A percentile compares a stretch with the other conserved stretches of the same genome.
Evolutionary conservation across 2,888 invertebrate genomes (phyloP).

Genomic region (Heliconius aoede): DNA sequence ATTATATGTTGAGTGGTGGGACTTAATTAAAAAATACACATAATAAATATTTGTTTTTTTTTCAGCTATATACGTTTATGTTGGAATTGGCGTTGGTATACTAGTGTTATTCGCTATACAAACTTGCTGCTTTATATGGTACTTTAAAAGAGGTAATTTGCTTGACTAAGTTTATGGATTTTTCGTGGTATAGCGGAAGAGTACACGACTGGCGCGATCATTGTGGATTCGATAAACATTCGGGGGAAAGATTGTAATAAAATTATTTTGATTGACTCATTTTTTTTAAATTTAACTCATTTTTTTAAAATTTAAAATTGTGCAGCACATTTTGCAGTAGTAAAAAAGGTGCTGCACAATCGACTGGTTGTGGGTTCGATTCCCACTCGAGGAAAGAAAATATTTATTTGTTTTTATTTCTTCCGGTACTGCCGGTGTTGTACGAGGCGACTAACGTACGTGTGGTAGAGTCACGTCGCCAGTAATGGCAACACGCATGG

Average conservation of each 20-base stretch:
- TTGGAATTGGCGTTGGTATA: neutral
- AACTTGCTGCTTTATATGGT: conserved; percentile 3
- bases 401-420: too few species aligned
- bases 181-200: neutral
- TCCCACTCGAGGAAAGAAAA: too few species aligned
- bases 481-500: too few species aligned
- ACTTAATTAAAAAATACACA: neutral
- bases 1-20: neutral
- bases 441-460: too few species aligned
- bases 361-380: too few species aligned
- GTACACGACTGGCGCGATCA: neutral
- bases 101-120: neutral
- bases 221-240: neutral
- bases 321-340: too few species aligned
- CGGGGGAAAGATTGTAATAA: neutral
- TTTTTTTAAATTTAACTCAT: too few species aligned
- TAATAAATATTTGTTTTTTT: neutral
- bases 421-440: too few species aligned
- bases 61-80: conserved; percentile 2
- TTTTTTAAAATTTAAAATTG: too few species aligned
- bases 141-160: conserved; percentile 14
- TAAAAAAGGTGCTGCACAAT: too few species aligned
- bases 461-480: too few species aligned
- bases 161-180: neutral
- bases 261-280: neutral